Conservation (phyloP, 1,140 invertebrate species). For the Leptestheria dahalacensis region DNA sequence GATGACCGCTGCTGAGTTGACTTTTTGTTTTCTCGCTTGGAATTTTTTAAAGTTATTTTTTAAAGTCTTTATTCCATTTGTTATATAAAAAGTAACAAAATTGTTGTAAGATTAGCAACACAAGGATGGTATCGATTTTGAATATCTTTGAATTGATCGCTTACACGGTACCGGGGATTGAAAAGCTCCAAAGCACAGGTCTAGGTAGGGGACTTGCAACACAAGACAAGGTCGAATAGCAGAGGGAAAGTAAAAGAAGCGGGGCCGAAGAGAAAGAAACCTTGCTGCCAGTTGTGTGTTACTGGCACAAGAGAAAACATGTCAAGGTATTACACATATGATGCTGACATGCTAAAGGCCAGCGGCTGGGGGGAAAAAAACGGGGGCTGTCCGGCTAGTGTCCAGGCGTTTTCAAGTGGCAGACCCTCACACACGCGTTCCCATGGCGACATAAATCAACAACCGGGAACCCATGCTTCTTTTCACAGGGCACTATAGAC, state of each 20-base stretch:
- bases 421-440: neutral
- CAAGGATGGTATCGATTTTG: neutral
- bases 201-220: too few relatives aligned
- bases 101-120: too few relatives aligned
- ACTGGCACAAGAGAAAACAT: neutral
- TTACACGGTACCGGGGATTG: too few relatives aligned
- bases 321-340: neutral
- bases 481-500: neutral
- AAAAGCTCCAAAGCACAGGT: too few relatives aligned
- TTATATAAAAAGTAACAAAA: too few relatives aligned
- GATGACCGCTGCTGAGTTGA: too few relatives aligned
- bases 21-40: neutral
- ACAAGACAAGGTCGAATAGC: too few relatives aligned
- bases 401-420: neutral
- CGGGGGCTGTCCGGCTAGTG: neutral
- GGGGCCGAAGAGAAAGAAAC: too few relatives aligned
- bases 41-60: neutral
- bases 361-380: neutral
- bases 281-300: too few relatives aligned
- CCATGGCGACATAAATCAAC: neutral
- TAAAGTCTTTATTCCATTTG: too few relatives aligned
- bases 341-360: neutral
- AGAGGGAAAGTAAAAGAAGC: too few relatives aligned
- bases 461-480: neutral
- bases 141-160: neutral